Evolutionary conservation across 2,797 vertebrate genomes (phyloP).

Genomic region (Oceanodroma leucorhoa): DNA sequence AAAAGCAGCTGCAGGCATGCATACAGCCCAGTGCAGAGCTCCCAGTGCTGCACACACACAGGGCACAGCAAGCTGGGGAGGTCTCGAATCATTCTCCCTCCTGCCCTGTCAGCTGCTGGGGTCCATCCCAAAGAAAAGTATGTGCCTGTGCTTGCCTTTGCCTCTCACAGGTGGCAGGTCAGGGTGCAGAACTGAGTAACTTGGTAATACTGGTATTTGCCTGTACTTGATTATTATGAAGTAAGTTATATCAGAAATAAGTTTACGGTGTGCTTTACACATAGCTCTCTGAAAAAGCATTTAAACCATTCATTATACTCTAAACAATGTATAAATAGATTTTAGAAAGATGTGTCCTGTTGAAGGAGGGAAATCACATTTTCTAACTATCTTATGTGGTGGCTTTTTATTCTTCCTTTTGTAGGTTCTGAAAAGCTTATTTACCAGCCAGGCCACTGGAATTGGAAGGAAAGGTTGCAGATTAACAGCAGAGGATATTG

Average conservation of each 20-base stretch:
- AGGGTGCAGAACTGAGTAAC: not conserved
- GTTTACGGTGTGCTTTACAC: not conserved
- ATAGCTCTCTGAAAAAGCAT: not conserved
- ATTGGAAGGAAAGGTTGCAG: constrained; percentile 88
- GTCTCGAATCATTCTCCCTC: not conserved
- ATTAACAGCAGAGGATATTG: constrained; percentile 90
- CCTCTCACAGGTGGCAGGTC: not conserved
- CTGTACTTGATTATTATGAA: not conserved
- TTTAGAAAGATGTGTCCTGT: not conserved
- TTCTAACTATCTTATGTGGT: not conserved
- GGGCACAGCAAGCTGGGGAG: not conserved
- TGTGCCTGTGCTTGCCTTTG: not conserved
- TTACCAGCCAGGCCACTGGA: constrained; percentile 91
- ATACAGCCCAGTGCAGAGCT: not conserved
- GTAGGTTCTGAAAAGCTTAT: constrained; percentile 90
- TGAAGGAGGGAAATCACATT: not conserved
- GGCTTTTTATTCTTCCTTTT: constrained; percentile 23
- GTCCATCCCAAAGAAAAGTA: not conserved
- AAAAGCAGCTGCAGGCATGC: not conserved
- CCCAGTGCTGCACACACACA: not conserved
- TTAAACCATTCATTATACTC: not conserved
- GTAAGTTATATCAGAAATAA: not conserved
- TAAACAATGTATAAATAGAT: not conserved
- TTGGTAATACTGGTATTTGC: not conserved
- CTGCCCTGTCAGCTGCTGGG: not conserved